These are phyloP conservation scores for Carterocephalus palaemon DNA, from an alignment of 2,888 invertebrate genomes.

Conservation along the genomic window DNA sequence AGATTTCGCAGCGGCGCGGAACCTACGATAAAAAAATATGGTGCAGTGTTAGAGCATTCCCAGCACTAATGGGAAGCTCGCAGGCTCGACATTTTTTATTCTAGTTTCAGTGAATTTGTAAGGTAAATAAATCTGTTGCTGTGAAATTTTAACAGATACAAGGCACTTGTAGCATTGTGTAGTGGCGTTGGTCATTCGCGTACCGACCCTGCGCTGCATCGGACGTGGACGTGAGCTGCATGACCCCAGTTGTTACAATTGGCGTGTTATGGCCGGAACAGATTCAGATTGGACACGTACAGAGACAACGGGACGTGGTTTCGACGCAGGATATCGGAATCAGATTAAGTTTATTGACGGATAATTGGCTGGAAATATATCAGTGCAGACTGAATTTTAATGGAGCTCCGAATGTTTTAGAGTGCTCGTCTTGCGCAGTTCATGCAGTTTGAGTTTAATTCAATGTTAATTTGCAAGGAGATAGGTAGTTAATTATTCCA, in stretches of 20 bases:
- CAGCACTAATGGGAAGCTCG: too few relatives aligned
- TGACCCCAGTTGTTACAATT: constrained; percentile 14
- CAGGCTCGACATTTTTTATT: too few relatives aligned
- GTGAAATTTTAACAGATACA: too few relatives aligned
- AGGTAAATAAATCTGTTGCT: too few relatives aligned
- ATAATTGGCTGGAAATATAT: constrained; percentile 1
- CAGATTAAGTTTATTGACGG: neutral
- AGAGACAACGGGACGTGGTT: constrained; percentile 2
- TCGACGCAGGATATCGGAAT: neutral
- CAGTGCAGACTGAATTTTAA: neutral
- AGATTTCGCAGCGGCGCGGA: too few relatives aligned
- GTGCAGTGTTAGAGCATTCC: too few relatives aligned
- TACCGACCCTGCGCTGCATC: constrained; percentile 18
- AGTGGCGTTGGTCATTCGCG: constrained; percentile 20
- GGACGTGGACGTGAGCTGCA: constrained; percentile 34
- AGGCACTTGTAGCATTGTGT: neutral
- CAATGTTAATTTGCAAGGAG: too few relatives aligned
- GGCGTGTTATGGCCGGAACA: constrained; percentile 4
- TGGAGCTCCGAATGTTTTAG: too few relatives aligned
- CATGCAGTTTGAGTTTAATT: constrained; percentile 14
- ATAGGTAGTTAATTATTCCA: too few relatives aligned
- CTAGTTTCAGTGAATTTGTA: too few relatives aligned
- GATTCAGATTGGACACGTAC: constrained; percentile 9
- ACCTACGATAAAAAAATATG: too few relatives aligned
- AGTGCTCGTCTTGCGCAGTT: too few relatives aligned